A percentile compares a stretch with the other conserved stretches of the same genome.
Conservation (phyloP, 1,140 invertebrate genomes). For the Brachionus sp. region DNA sequence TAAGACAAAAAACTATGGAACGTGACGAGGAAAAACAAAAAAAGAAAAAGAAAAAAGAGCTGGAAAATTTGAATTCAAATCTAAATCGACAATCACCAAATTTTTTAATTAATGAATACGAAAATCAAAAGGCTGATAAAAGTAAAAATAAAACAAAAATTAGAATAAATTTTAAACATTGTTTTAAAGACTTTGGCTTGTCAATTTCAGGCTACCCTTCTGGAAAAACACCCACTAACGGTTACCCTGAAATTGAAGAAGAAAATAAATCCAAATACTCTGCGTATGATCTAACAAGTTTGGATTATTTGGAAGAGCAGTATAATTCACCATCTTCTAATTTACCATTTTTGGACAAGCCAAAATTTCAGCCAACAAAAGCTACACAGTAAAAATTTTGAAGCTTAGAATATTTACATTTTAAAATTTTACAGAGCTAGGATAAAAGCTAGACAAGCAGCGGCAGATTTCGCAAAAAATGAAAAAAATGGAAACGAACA, state of each 20-base stretch:
- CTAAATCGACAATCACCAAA: neutral
- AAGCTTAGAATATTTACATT: neutral
- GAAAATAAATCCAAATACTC: neutral
- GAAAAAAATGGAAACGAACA: conserved; percentile 51
- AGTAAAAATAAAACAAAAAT: neutral
- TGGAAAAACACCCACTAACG: neutral
- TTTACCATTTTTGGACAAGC: conserved; percentile 28
- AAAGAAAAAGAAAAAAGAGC: conserved; percentile 38
- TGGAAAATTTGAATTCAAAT: conserved; percentile 30
- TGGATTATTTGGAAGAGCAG: neutral
- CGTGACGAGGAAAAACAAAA: conserved; percentile 41
- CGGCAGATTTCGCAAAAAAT: conserved; percentile 47
- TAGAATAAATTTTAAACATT: neutral
- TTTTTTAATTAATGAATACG: neutral
- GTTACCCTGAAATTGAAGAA: neutral
- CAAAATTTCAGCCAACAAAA: conserved; percentile 34
- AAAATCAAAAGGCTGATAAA: neutral
- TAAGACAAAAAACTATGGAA: conserved; percentile 45
- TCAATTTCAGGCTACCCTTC: conserved; percentile 36
- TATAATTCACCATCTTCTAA: neutral
- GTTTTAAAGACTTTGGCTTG: conserved; percentile 24
- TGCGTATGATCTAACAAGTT: neutral
- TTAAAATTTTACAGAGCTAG: neutral
- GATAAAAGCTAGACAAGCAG: conserved; percentile 29
- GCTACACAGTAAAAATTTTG: conserved; percentile 17